Conservation (phyloP, 2,888 invertebrate species). For the Rosalia funebris region DNA sequence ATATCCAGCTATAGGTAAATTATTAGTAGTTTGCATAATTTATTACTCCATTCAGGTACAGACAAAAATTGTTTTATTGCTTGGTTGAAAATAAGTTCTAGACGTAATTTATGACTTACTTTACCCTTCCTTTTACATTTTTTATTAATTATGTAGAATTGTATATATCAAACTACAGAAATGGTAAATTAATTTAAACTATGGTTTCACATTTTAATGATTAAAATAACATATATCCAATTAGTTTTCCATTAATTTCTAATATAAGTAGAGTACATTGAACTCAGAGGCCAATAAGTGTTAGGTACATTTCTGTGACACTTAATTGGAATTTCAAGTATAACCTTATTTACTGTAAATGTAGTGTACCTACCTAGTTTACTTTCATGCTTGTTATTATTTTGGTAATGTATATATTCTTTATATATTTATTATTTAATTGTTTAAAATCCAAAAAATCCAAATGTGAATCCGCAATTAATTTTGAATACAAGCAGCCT, state of each 20-base stretch:
- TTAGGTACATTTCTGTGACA: background rate
- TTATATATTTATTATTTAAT: no score
- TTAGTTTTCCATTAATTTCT: constrained; percentile 2
- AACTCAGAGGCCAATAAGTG: background rate
- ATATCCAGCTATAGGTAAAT: constrained; percentile 20
- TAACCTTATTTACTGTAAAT: background rate
- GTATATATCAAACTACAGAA: no score
- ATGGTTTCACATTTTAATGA: no score
- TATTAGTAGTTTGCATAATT: constrained; percentile 35
- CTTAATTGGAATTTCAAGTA: background rate
- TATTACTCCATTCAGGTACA: constrained; percentile 21
- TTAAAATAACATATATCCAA: background rate
- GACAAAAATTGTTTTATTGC: constrained; percentile 16
- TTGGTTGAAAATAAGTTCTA: constrained; percentile 8
- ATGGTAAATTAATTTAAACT: no score
- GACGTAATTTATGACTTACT: background rate
- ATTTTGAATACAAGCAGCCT: no score
- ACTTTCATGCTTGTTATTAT: background rate
- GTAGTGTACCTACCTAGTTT: background rate
- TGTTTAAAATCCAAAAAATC: no score
- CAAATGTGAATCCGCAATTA: no score
- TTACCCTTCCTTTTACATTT: no score
- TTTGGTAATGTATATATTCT: no score
- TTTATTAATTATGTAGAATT: no score
- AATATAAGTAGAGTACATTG: constrained; percentile 8